Evolutionary conservation across 1,140 invertebrate species (phyloP), one percentile per base, ranked within the genome.

Genomic region (Rhagoletis zephyria): DNA sequence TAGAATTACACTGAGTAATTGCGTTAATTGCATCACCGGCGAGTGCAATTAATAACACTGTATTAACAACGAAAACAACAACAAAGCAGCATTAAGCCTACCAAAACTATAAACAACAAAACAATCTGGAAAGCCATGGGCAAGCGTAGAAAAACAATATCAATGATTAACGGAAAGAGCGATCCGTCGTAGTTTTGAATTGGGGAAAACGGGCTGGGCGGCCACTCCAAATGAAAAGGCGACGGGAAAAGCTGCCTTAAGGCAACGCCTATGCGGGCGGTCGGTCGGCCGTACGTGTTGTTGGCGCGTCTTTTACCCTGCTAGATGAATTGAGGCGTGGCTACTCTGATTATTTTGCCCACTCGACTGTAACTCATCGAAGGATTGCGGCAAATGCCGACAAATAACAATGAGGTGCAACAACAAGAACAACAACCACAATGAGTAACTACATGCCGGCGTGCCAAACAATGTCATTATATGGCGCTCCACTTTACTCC

Each of bases 331-430:
- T 81, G 19, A 56, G 74, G 74, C 74, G 74, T 87, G 45, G 87
- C 85, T 88, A 85, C 77, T 88, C 87, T 88, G 85, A 63, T 61
- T 64, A 85, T 59, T 87, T 87, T 87, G 88, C 87, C 85, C 85
- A 63, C 30, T 48, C 60, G n/a, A 64, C 59, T 88, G 87, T 67
- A 87, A 88, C 63, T 42, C 88, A 70, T 87, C 42, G 77, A 64
- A 42, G 30, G 30, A 30, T 30, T 87, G 67, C 86, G 77, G 88
- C 87, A 88, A 88, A 90, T 89, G 91, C 91, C 91, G 90, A 89
- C 90, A 91, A 91, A 91, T 91, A 91, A 90, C 89, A 91, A 89
- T 88, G 90, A 90, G 89, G 85, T 42, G 63, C 12, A 61, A 67
- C 61, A 88, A 85, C 61, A 70, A 88, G 85, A 88, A 85, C 70